A percentile compares a stretch with the other conserved stretches of the same genome.
These are phyloP conservation scores for Bostrychus sinensis DNA, from an alignment of 2,113 vertebrate genomes.

Conservation along the genomic window DNA sequence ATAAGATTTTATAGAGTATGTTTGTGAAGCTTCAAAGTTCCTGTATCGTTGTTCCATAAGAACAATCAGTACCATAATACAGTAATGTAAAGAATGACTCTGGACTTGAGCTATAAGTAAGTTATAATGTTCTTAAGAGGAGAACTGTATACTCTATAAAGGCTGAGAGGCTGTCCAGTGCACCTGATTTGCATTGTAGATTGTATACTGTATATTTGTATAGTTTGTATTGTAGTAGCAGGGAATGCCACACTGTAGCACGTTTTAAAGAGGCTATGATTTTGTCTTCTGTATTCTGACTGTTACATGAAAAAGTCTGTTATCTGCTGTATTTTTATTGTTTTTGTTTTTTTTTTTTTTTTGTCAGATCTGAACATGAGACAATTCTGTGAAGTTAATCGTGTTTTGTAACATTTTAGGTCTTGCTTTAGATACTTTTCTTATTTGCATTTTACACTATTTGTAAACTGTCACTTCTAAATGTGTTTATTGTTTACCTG, in stretches of 20 bases:
- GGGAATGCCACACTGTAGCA: constrained; percentile 4
- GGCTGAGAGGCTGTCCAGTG: too few species aligned
- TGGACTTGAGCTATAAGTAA: constrained; percentile 37
- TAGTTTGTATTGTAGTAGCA: constrained; percentile 22
- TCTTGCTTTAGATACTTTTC: not conserved
- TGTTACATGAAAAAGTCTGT: too few species aligned
- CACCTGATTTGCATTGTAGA: too few species aligned
- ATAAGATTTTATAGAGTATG: constrained; percentile 30
- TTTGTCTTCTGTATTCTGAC: not conserved
- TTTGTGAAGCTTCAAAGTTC: constrained; percentile 53
- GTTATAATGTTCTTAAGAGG: too few species aligned
- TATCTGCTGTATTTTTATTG: not conserved
- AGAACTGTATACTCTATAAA: too few species aligned
- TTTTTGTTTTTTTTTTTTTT: not conserved
- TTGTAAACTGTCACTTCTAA: not conserved
- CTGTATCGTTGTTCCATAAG: constrained; percentile 23
- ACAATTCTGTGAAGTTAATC: not conserved
- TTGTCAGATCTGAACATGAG: not conserved
- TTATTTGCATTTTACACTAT: not conserved
- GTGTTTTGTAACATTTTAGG: too few species aligned
- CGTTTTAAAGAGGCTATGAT: not conserved
- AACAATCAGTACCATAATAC: constrained; percentile 34
- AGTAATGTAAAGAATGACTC: constrained; percentile 9
- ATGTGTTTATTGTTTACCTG: not conserved
- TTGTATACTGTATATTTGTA: not conserved